Evolutionary conservation across 2,113 vertebrate genomes (phyloP).

Genomic region (Dissostichus mawsoni): DNA sequence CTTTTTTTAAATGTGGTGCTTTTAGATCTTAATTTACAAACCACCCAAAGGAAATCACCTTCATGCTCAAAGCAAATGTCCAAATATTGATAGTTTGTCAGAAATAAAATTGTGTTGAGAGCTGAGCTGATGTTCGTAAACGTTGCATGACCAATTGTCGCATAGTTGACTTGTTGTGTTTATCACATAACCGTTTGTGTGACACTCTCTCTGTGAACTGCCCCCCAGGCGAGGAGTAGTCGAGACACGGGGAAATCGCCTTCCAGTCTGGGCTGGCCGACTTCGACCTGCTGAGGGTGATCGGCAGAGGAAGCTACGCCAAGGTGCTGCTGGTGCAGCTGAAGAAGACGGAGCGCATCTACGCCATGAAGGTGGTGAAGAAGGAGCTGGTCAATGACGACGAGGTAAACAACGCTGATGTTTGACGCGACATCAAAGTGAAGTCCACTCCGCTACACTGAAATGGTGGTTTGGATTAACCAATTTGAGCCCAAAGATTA

Average conservation of each 20-base stretch:
- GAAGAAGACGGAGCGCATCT: slow-evolving; percentile 98
- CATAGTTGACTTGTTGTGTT: background rate
- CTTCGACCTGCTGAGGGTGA: slow-evolving; percentile 96
- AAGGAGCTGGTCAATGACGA: slow-evolving; percentile 99
- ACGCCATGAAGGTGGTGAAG: slow-evolving; percentile 99
- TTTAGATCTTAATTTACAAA: slow-evolving; percentile 47
- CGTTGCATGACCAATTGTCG: slow-evolving; percentile 2
- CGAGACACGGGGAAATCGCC: slow-evolving; percentile 94
- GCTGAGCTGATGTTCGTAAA: slow-evolving; percentile 9
- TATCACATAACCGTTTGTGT: slow-evolving; percentile 2
- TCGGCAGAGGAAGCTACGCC: slow-evolving; percentile 97
- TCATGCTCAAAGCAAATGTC: slow-evolving; percentile 25
- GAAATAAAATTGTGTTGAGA: background rate
- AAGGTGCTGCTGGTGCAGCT: slow-evolving; percentile 96
- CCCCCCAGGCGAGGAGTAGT: slow-evolving; percentile 90
- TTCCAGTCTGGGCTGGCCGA: slow-evolving; percentile 93
- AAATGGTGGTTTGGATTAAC: background rate
- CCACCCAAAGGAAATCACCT: slow-evolving; percentile 61
- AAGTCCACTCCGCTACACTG: background rate
- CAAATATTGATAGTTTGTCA: slow-evolving; percentile 13
- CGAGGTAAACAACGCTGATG: slow-evolving; percentile 84
- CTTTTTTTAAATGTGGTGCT: slow-evolving; percentile 18
- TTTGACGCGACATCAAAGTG: too few relatives aligned
- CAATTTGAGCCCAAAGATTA: too few relatives aligned
- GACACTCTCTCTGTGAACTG: background rate